These are phyloP conservation scores for Anomalospiza imberbis DNA, from an alignment of 2,797 vertebrate species.

Conservation along the genomic window DNA sequence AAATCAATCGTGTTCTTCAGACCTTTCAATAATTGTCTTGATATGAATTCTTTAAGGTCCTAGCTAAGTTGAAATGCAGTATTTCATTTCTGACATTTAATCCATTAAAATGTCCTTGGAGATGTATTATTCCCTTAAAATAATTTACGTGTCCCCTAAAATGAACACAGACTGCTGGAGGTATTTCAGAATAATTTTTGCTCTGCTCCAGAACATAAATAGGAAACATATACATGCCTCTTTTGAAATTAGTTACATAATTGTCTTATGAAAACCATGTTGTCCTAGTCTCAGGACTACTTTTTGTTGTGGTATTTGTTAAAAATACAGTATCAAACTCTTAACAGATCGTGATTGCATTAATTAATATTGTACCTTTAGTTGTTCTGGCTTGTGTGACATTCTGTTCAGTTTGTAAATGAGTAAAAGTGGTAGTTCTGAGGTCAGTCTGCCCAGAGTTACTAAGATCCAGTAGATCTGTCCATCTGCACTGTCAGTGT, in stretches of 20 bases:
- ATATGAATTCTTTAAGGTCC: constrained; percentile 52
- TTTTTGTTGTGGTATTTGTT: background rate
- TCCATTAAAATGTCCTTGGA: constrained; percentile 70
- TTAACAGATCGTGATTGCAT: background rate
- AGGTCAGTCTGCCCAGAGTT: background rate
- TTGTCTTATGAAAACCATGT: background rate
- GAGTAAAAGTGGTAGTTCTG: background rate
- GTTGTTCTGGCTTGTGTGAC: background rate
- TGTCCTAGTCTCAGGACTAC: background rate
- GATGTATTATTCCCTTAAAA: constrained; percentile 72
- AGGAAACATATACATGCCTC: background rate
- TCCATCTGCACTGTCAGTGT: background rate
- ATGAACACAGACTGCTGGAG: background rate
- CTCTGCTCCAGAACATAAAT: background rate
- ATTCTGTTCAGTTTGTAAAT: background rate
- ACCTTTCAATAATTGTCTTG: constrained; percentile 56
- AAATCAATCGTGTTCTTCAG: constrained; percentile 46
- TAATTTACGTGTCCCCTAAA: constrained; percentile 12
- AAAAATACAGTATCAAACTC: background rate
- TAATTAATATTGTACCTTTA: background rate
- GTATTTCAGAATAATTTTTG: background rate
- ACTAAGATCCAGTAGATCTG: background rate
- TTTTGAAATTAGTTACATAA: background rate
- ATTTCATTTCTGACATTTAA: constrained; percentile 77
- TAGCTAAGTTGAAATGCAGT: constrained; percentile 61